Percentiles rank a stretch among this genome's conserved stretches.
phyloP scores from a whole-genome alignment of 2,888 invertebrate genomes.

The Andrena minutula region DNA sequence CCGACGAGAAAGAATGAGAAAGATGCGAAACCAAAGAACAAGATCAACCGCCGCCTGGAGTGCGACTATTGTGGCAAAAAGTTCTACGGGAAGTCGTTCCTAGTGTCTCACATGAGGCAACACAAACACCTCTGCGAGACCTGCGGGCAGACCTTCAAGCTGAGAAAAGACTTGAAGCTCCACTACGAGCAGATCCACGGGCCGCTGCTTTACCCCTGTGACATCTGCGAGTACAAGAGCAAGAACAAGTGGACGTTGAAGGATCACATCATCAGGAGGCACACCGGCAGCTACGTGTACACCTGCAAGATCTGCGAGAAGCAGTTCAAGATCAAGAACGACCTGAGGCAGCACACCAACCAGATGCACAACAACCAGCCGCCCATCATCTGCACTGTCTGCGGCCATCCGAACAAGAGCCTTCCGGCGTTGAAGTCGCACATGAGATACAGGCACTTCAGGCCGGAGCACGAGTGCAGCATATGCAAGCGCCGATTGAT shows the following conservation, averaged over 20 bases:
- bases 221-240: constrained; percentile 63
- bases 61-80: constrained; percentile 52
- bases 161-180: constrained; percentile 62
- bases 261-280: constrained; percentile 58
- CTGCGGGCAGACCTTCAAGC: constrained; percentile 56
- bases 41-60: background rate
- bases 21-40: background rate
- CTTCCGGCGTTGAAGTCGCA: constrained; percentile 74
- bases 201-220: constrained; percentile 54
- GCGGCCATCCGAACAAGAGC: constrained; percentile 73
- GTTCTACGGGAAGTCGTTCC: constrained; percentile 33
- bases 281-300: constrained; percentile 50
- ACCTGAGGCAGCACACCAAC: constrained; percentile 60
- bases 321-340: constrained; percentile 63
- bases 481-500: constrained; percentile 75
- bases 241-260: constrained; percentile 57
- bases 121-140: constrained; percentile 54
- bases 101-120: constrained; percentile 51
- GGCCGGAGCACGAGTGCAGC: constrained; percentile 68
- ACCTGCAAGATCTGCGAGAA: constrained; percentile 54
- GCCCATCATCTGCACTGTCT: constrained; percentile 73
- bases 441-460: constrained; percentile 74
- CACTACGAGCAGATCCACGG: constrained; percentile 54
- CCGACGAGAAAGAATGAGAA: background rate
- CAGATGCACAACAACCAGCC: constrained; percentile 56